Evolutionary conservation across 2,113 vertebrate species (phyloP).

Genomic region (Plecturocebus donacophilus): DNA sequence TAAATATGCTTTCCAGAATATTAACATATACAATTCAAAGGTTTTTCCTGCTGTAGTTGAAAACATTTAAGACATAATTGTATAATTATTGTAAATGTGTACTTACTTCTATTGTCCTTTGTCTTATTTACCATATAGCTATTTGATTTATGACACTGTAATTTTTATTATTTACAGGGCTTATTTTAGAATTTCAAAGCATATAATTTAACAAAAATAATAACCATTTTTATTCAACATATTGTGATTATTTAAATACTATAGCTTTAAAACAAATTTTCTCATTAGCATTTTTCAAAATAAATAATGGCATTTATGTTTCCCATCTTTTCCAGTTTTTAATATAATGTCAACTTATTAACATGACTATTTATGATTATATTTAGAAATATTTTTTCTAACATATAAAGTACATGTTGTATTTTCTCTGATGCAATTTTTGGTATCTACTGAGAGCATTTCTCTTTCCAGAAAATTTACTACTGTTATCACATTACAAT

Average conservation of each 20-base stretch:
- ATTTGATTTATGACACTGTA: neutral
- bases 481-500: neutral
- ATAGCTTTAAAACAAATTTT: neutral
- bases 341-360: constrained; percentile 2
- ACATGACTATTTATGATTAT: neutral
- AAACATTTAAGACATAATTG: neutral
- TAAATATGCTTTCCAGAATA: neutral
- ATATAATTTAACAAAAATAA: neutral
- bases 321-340: neutral
- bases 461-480: neutral
- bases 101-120: neutral
- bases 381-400: neutral
- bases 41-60: neutral
- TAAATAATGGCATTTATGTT: neutral
- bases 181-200: constrained; percentile 11
- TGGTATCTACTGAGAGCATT: neutral
- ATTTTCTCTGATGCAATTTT: neutral
- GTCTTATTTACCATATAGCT: neutral
- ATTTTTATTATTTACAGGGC: neutral
- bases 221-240: neutral
- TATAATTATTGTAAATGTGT: neutral
- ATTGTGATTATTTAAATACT: neutral
- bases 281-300: neutral
- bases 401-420: neutral
- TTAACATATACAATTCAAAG: neutral